phyloP scores from a whole-genome alignment of 2,888 invertebrate genomes.

The Drosophila bunnanda region DNA sequence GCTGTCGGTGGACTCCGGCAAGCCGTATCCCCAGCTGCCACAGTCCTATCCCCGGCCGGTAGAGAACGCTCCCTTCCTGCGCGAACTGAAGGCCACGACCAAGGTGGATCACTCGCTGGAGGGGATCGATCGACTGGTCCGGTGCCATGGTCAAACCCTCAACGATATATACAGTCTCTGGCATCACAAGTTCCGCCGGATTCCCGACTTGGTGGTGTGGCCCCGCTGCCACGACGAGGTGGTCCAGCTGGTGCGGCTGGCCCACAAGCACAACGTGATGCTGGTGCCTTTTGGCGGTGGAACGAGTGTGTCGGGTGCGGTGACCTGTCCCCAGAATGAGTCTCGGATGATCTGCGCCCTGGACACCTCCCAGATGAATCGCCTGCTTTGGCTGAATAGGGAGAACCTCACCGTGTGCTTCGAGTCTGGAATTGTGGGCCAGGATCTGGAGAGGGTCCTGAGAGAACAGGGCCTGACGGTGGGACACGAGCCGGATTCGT shows the following conservation, averaged over 20 bases:
- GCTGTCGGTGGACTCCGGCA: conserved; percentile 86
- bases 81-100: conserved; percentile 86
- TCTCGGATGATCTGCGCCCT: conserved; percentile 92
- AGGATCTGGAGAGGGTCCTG: conserved; percentile 95
- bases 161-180: conserved; percentile 93
- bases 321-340: conserved; percentile 93
- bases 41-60: conserved; percentile 88
- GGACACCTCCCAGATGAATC: conserved; percentile 98
- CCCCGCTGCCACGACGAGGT: conserved; percentile 95
- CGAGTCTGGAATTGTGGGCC: conserved; percentile 97
- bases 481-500: conserved; percentile 99
- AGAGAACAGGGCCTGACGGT: conserved; percentile 92
- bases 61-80: conserved; percentile 87
- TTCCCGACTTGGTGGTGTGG: conserved; percentile 98
- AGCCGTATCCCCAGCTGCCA: conserved; percentile 86
- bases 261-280: conserved; percentile 90
- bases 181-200: conserved; percentile 90
- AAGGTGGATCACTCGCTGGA: conserved; percentile 88
- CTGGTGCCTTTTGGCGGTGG: conserved; percentile 98
- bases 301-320: conserved; percentile 95
- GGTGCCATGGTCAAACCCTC: conserved; percentile 97
- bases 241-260: conserved; percentile 90
- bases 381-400: conserved; percentile 96
- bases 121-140: conserved; percentile 92
- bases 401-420: conserved; percentile 92